These are phyloP conservation scores for Pterocles orientalis DNA, from an alignment of 2,113 vertebrate genomes.

Conservation along the genomic window DNA sequence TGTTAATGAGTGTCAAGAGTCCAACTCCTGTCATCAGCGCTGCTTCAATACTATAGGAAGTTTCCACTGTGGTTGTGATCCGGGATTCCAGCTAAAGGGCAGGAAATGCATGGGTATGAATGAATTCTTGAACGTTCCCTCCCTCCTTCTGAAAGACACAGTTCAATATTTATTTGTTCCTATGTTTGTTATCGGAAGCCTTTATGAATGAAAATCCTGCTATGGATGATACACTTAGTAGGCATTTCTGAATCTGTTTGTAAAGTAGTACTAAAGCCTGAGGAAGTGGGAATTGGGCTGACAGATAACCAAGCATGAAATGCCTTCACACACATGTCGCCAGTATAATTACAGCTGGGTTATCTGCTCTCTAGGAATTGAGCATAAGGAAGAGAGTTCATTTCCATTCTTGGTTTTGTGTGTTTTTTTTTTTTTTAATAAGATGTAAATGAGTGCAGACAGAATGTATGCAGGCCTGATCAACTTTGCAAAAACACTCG, in stretches of 20 bases:
- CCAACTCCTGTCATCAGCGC: constrained; percentile 88
- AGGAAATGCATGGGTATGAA: constrained; percentile 89
- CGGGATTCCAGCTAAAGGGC: constrained; percentile 91
- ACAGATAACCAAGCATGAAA: neutral
- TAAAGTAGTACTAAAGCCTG: neutral
- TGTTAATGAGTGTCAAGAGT: constrained; percentile 94
- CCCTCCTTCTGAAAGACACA: neutral
- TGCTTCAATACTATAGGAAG: constrained; percentile 95
- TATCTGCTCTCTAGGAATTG: neutral
- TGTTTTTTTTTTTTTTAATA: neutral
- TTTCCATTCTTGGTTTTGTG: neutral
- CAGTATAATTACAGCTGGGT: neutral
- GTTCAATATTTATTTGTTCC: neutral
- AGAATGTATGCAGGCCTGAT: constrained; percentile 90
- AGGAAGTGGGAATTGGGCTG: neutral
- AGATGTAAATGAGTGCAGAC: constrained; percentile 97
- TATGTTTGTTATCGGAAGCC: neutral
- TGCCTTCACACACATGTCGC: neutral
- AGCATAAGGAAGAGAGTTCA: neutral
- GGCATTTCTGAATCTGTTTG: neutral
- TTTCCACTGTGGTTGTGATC: constrained; percentile 93
- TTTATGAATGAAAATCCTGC: neutral
- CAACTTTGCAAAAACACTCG: constrained; percentile 95
- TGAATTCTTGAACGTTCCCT: neutral
- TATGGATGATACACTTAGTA: neutral